Conservation (phyloP, 2,797 vertebrate genomes). For the Lutjanus campechanus region DNA sequence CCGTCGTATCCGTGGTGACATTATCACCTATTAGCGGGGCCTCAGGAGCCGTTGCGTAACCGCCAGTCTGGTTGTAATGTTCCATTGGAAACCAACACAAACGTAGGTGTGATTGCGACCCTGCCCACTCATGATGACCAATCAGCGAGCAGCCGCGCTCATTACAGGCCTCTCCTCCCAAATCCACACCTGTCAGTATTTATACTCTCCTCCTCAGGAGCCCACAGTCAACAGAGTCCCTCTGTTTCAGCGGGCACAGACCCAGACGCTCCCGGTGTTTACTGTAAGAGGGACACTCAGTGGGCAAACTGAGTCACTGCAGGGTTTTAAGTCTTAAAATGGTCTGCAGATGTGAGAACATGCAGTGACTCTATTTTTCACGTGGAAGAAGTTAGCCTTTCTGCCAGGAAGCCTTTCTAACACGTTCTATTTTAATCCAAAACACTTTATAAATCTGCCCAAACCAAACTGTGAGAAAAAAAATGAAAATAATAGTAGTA, state of each 20-base stretch:
- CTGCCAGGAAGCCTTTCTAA: too few relatives aligned
- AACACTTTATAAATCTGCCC: too few relatives aligned
- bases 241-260: constrained; percentile 70
- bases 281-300: constrained; percentile 67
- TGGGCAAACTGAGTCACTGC: constrained; percentile 67
- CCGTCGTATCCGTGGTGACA: constrained; percentile 57
- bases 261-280: constrained; percentile 41
- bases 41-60: constrained; percentile 72
- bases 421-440: too few relatives aligned
- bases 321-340: constrained; percentile 22
- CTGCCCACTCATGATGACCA: constrained; percentile 65
- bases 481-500: too few relatives aligned
- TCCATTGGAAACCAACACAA: constrained; percentile 73
- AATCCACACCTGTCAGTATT: constrained; percentile 81
- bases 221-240: constrained; percentile 72
- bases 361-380: background rate
- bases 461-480: too few relatives aligned
- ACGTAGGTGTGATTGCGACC: constrained; percentile 71
- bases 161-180: constrained; percentile 72
- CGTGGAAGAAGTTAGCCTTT: too few relatives aligned
- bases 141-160: constrained; percentile 59
- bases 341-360: constrained; percentile 34
- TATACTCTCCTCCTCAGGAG: constrained; percentile 63
- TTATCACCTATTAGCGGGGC: constrained; percentile 61
- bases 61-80: constrained; percentile 75